Evolutionary conservation across 2,797 vertebrate species (phyloP).

Genomic region (Crypturellus tataupa): DNA sequence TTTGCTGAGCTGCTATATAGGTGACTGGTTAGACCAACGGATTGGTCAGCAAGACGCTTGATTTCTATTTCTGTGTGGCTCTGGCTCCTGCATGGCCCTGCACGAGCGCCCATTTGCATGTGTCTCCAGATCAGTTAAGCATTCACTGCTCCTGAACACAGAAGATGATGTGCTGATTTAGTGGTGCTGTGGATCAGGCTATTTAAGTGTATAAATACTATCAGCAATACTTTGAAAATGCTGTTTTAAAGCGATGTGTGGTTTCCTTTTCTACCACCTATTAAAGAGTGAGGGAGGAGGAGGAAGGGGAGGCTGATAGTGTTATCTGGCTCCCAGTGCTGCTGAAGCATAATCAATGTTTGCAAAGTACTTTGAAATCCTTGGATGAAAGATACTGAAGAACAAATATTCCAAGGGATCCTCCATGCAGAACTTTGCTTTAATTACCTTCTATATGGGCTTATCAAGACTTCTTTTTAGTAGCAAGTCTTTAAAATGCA

Average conservation of each 20-base stretch:
- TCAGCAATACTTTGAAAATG: background rate
- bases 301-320: background rate
- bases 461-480: conserved; percentile 11
- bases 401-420: conserved; percentile 32
- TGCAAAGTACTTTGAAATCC: conserved; percentile 48
- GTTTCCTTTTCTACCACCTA: background rate
- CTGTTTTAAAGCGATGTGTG: background rate
- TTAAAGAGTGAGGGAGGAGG: background rate
- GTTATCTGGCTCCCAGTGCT: background rate
- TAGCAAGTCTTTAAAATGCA: background rate
- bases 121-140: background rate
- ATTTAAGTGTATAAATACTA: background rate
- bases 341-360: conserved; percentile 46
- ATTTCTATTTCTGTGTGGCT: background rate
- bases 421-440: background rate
- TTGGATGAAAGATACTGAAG: conserved; percentile 36
- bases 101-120: background rate
- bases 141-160: background rate
- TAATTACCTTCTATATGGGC: conserved; percentile 32
- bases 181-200: background rate
- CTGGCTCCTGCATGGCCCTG: background rate
- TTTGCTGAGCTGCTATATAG: background rate
- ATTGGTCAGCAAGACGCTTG: background rate
- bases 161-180: background rate
- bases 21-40: background rate